Conservation (phyloP, 2,113 vertebrate genomes). For the Macrotus californicus region DNA sequence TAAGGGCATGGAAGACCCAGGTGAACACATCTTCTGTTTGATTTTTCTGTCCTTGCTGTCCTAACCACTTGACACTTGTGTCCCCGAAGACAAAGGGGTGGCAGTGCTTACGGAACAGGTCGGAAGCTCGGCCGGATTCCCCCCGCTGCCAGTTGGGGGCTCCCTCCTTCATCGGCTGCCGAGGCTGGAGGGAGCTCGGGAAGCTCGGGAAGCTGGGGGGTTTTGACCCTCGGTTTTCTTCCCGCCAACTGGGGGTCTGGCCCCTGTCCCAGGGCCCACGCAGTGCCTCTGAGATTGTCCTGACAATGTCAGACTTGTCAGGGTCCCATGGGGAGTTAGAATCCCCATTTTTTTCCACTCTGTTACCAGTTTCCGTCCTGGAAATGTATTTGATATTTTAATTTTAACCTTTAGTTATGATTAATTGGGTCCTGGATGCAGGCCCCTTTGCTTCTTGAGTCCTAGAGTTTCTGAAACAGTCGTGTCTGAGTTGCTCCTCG, state of each 20-base stretch:
- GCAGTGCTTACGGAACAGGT: background rate
- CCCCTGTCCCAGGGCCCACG: no score
- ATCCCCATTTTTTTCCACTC: background rate
- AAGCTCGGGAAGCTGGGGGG: no score
- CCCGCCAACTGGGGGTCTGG: rapidly evolving
- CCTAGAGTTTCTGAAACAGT: background rate
- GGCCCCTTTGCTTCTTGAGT: background rate
- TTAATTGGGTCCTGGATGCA: background rate
- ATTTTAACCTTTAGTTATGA: background rate
- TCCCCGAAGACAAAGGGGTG: no score
- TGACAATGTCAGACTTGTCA: no score
- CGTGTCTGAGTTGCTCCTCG: background rate
- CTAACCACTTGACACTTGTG: background rate
- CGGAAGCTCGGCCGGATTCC: no score
- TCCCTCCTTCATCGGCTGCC: no score
- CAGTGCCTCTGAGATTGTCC: no score
- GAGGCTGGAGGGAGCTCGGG: rapidly evolving
- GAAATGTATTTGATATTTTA: background rate
- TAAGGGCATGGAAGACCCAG: background rate
- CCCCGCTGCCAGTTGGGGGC: no score
- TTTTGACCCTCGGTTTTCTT: background rate
- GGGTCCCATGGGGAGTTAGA: no score
- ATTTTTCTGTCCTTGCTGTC: background rate
- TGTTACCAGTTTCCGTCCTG: background rate
- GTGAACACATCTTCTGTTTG: background rate